Percentiles rank a stretch among this genome's conserved stretches.
Evolutionary conservation across 2,888 invertebrate species (phyloP).

Genomic region (Neoitamus cyanurus): DNA sequence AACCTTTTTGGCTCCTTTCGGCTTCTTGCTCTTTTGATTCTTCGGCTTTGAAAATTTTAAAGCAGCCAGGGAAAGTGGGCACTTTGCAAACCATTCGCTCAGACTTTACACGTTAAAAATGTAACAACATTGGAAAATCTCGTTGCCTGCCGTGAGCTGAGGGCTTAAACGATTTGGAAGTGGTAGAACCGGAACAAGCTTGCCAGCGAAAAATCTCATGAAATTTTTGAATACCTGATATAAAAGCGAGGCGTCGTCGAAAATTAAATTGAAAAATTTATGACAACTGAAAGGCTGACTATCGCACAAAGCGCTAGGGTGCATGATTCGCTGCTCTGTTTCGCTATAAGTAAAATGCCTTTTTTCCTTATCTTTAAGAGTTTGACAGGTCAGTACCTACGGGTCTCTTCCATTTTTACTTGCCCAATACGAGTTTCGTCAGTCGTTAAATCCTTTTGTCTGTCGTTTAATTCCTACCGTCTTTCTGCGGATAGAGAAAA

Average conservation of each 20-base stretch:
- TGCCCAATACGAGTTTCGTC: too few species aligned
- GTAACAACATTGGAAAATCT: neutral
- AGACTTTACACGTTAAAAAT: conserved; percentile 25
- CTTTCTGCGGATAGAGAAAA: too few species aligned
- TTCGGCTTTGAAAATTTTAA: conserved; percentile 20
- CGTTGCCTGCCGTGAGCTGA: neutral
- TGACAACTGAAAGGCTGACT: neutral
- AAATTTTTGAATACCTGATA: neutral
- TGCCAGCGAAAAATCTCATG: neutral
- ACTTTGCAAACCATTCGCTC: neutral
- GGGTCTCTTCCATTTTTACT: too few species aligned
- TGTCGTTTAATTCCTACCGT: too few species aligned
- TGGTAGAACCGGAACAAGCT: neutral
- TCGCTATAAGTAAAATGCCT: too few species aligned
- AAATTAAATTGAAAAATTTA: neutral
- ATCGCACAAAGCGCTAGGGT: too few species aligned
- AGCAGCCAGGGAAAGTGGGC: neutral
- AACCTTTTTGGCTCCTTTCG: neutral
- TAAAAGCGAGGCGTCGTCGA: neutral
- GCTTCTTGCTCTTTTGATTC: conserved; percentile 12
- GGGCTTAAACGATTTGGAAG: neutral
- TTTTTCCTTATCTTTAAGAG: too few species aligned
- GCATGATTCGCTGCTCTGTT: too few species aligned
- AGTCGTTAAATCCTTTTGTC: too few species aligned
- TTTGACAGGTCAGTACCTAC: too few species aligned